Base-by-base conservation (phyloP, 2,888 invertebrate genomes). In the Drosophila recens region DNA sequence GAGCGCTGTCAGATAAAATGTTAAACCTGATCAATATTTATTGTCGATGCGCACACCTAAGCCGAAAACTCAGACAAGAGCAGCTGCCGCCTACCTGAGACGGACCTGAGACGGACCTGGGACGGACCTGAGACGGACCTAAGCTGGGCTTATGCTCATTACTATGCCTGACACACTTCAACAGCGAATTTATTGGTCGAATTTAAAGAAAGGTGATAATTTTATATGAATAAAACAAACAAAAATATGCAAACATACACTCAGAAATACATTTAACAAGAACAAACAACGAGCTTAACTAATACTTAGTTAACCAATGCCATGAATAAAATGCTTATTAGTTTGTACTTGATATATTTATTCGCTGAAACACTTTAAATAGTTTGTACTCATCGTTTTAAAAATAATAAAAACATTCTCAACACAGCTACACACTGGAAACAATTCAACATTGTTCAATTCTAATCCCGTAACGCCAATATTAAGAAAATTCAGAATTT, bases 161-260 rank as follows among this genome's bases (percentile, higher is more conserved):
- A 79, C 40, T 62, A 84, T 84, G 74, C 79, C 43, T 74, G 72
- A 70, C 86, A 86, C 74, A 82, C 58, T 67, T 85, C 51, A 52
- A 34, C 46, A 20, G 27, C 33, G n/a, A 49, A 61, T 69, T 72
- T 59, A 67, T 67, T 61, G 57, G 30, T 49, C 51, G 63, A 72
- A 53, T 53, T 49, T 46, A 9, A 53, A 65, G 56, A 70, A 70
- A 75, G 67, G 75, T 75, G 70, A 67, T 82, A 80, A 79, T 33
- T 63, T 15, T 15, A 11, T 52, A 3, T 10, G 23, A 42, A 63
- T 17, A 62, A 34, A 45, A 52, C 33, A 61, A 42, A 48, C 10
- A 51, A 38, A n/a, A 45, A 27, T 27, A 10, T 15, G 23, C 15
- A 10, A 20, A 23, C 20, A 23, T 17, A 56, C n/a, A 54, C 34